These are phyloP conservation scores for Forficula auricularia DNA, from an alignment of 1,140 invertebrate genomes.

Conservation along the genomic window DNA sequence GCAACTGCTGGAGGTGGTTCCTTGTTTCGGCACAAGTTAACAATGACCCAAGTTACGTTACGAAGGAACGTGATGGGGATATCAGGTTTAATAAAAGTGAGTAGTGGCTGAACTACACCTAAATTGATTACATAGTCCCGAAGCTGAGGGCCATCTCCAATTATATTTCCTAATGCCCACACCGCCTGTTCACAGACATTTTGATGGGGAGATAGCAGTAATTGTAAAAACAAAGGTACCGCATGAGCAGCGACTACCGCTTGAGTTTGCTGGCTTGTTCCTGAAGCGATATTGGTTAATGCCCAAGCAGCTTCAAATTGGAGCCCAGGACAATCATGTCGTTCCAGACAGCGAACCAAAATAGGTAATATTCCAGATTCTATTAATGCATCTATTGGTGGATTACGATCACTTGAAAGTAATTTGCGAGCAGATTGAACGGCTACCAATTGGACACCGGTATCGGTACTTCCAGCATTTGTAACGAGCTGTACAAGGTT, in stretches of 20 bases:
- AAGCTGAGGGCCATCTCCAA: conserved; percentile 77
- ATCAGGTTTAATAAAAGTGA: conserved; percentile 81
- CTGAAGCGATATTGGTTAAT: conserved; percentile 95
- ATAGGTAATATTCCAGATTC: conserved; percentile 83
- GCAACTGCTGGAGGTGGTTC: conserved; percentile 72
- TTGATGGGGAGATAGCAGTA: conserved; percentile 80
- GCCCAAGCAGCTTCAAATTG: conserved; percentile 99
- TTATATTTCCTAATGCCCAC: conserved; percentile 90
- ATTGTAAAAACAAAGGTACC: conserved; percentile 81
- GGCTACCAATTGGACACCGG: conserved; percentile 54
- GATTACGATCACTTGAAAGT: conserved; percentile 91
- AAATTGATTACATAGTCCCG: conserved; percentile 83
- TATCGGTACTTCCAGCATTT: conserved; percentile 52
- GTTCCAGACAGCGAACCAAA: conserved; percentile 74
- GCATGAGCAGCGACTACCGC: conserved; percentile 87
- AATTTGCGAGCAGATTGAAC: conserved; percentile 83
- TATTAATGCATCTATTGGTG: conserved; percentile 95
- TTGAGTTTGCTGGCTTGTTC: conserved; percentile 89
- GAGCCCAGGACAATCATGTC: conserved; percentile 72
- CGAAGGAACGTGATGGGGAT: conserved; percentile 83
- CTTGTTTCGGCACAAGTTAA: conserved; percentile 91
- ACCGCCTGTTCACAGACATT: conserved; percentile 99
- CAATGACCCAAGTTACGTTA: conserved; percentile 97
- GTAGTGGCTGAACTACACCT: conserved; percentile 72
- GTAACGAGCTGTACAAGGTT: conserved; percentile 50